Evolutionary conservation across 1,140 invertebrate genomes (phyloP).

Genomic region (Nomia melanderi): DNA sequence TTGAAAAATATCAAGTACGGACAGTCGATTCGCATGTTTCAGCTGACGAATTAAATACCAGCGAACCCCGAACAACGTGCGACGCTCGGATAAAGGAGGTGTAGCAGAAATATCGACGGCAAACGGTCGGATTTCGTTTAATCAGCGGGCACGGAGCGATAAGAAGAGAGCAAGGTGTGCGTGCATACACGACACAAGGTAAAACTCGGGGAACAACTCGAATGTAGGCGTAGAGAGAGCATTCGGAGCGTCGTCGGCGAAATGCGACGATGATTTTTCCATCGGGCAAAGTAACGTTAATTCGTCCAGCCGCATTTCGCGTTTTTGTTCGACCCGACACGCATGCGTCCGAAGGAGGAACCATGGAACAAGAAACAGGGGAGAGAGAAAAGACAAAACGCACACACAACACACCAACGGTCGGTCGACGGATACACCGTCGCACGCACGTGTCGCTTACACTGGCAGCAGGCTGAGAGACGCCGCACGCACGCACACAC

Average conservation of each 20-base stretch:
- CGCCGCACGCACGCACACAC: constrained; percentile 24
- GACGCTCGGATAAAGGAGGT: no score
- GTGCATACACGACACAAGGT: not conserved
- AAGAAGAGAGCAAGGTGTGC: not conserved
- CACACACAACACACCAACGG: no score
- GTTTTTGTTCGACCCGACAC: constrained; percentile 7
- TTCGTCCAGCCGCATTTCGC: not conserved
- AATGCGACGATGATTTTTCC: not conserved
- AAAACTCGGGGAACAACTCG: not conserved
- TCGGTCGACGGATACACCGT: not conserved
- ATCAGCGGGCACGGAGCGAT: not conserved
- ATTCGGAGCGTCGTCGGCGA: no score
- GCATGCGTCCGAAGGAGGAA: constrained; percentile 15
- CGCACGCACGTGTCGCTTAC: constrained; percentile 12
- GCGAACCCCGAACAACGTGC: no score
- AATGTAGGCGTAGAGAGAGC: not conserved
- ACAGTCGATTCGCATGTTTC: no score
- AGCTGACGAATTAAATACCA: no score
- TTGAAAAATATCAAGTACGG: no score
- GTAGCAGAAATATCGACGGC: not conserved
- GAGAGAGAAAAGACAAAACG: constrained; percentile 1
- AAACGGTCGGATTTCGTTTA: not conserved
- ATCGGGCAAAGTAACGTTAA: not conserved
- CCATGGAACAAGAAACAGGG: constrained; percentile 1
- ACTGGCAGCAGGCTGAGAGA: not conserved